These are phyloP conservation scores for Talpa occidentalis DNA, from an alignment of 2,113 vertebrate species.

Conservation along the genomic window DNA sequence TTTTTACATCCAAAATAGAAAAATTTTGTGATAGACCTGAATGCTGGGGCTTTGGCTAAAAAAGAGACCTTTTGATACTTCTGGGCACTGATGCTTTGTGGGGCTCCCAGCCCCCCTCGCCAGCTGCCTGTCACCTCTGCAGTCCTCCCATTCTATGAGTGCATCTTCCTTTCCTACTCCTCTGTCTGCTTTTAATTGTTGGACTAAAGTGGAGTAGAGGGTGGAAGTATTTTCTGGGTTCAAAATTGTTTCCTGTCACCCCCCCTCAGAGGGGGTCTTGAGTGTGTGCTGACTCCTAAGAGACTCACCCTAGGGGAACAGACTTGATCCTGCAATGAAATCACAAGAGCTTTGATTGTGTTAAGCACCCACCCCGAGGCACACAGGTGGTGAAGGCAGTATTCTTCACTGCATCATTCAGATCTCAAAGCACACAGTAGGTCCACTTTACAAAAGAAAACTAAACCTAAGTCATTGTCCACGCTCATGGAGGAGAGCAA, in stretches of 20 bases:
- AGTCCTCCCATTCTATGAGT: not conserved
- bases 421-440: not conserved
- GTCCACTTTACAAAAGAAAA: not conserved
- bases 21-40: too few relatives aligned
- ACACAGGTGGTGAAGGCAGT: not conserved
- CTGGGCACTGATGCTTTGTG: too few relatives aligned
- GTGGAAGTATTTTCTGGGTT: not conserved
- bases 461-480: not conserved
- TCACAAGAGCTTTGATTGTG: not conserved
- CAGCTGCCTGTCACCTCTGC: too few relatives aligned
- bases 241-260: not conserved
- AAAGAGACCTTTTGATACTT: too few relatives aligned
- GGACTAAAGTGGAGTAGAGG: not conserved
- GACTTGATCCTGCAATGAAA: not conserved
- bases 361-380: not conserved
- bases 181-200: not conserved
- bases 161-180: not conserved
- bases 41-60: too few relatives aligned
- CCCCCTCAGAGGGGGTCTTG: not conserved
- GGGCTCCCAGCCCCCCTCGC: too few relatives aligned
- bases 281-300: not conserved
- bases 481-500: not conserved
- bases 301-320: not conserved
- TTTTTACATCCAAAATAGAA: too few relatives aligned
- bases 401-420: not conserved